Evolutionary conservation across 2,113 vertebrate species (phyloP).

Genomic region (Irena cyanogastra): DNA sequence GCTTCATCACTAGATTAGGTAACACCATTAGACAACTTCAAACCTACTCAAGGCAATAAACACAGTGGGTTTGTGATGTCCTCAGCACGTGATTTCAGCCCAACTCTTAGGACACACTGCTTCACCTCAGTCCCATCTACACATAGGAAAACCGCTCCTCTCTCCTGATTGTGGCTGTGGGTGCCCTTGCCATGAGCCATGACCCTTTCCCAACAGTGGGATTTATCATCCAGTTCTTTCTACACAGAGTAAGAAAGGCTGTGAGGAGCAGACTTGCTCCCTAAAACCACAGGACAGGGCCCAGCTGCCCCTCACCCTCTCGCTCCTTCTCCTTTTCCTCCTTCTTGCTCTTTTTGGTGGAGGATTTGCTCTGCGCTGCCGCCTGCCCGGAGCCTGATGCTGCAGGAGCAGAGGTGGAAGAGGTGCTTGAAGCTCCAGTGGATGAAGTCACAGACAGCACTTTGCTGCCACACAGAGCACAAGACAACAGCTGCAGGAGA

Average conservation of each 20-base stretch:
- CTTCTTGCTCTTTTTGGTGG: conserved; percentile 96
- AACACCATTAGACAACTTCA: not conserved
- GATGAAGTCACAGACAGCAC: conserved; percentile 82
- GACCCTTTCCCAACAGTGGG: not conserved
- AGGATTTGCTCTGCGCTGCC: conserved; percentile 86
- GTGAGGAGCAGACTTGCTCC: not conserved
- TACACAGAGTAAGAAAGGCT: not conserved
- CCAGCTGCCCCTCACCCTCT: conserved; percentile 78
- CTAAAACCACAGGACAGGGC: not conserved
- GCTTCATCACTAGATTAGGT: not conserved
- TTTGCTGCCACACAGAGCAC: conserved; percentile 95
- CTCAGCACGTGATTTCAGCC: not conserved
- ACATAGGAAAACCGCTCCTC: not conserved
- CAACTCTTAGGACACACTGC: not conserved
- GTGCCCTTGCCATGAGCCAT: rapidly evolving
- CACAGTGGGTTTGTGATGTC: not conserved
- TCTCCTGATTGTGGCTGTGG: not conserved
- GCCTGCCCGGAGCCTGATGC: conserved; percentile 75
- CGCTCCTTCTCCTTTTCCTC: conserved; percentile 97
- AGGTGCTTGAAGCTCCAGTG: conserved; percentile 71
- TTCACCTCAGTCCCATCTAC: not conserved
- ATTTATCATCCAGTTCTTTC: not conserved
- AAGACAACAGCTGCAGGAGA: conserved; percentile 93
- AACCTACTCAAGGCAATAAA: not conserved
- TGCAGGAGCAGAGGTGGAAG: conserved; percentile 66